These are phyloP conservation scores for Hylomyscus alleni DNA, from an alignment of 2,797 vertebrate species.

Conservation along the genomic window DNA sequence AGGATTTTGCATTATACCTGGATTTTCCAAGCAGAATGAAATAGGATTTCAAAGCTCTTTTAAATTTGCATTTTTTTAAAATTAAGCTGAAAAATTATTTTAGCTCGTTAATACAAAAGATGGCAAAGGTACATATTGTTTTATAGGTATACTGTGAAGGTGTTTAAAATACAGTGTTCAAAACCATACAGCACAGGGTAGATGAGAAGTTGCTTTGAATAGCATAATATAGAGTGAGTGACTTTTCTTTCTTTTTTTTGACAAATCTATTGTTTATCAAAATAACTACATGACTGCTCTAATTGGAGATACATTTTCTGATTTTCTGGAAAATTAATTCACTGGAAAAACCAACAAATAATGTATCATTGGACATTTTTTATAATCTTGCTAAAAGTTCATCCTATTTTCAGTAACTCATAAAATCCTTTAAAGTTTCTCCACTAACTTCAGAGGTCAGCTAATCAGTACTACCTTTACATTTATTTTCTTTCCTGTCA, in stretches of 20 bases:
- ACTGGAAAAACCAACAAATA: conserved; percentile 58
- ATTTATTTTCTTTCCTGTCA: background rate
- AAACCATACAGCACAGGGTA: conserved; percentile 5
- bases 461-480: conserved; percentile 29
- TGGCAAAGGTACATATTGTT: conserved; percentile 60
- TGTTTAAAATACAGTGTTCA: conserved; percentile 24
- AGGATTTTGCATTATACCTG: conserved; percentile 27
- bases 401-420: conserved; percentile 59
- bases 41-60: conserved; percentile 59
- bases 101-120: conserved; percentile 42
- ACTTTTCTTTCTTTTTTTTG: background rate
- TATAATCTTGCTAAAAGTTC: conserved; percentile 57
- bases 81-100: conserved; percentile 44
- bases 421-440: conserved; percentile 59
- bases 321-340: conserved; percentile 56
- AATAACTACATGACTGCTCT: conserved; percentile 34
- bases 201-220: conserved; percentile 9
- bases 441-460: conserved; percentile 22
- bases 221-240: conserved; percentile 30
- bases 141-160: conserved; percentile 67
- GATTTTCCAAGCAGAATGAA: conserved; percentile 47
- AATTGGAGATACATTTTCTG: conserved; percentile 47
- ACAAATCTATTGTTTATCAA: conserved; percentile 31
- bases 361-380: background rate
- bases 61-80: conserved; percentile 52